These are phyloP conservation scores for Ennomos fuscantarius DNA, from an alignment of 2,888 invertebrate species.

Conservation along the genomic window DNA sequence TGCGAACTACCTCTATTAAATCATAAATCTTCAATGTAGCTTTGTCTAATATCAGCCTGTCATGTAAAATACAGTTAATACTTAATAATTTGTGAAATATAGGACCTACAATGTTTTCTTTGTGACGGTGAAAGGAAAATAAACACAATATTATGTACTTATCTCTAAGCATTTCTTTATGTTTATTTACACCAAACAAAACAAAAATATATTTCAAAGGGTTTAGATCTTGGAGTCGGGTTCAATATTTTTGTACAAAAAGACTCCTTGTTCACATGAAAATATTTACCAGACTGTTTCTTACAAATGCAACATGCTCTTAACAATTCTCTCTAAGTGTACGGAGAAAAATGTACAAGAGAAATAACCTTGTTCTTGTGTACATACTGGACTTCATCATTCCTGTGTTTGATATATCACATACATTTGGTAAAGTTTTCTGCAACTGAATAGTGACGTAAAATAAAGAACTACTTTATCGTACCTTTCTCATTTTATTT, in stretches of 20 bases:
- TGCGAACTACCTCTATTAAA: too few species aligned
- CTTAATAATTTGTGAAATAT: too few species aligned
- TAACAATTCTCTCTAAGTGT: slow-evolving; percentile 35
- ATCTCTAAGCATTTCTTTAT: slow-evolving; percentile 19
- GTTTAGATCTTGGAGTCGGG: slow-evolving; percentile 19
- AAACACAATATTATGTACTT: background rate
- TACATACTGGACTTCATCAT: slow-evolving; percentile 21
- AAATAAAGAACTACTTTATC: background rate
- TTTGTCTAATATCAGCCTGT: too few species aligned
- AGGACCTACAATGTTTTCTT: slow-evolving; percentile 6
- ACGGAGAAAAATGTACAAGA: slow-evolving; percentile 25
- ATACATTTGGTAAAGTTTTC: slow-evolving; percentile 5
- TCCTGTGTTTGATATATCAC: slow-evolving; percentile 14
- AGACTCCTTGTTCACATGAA: slow-evolving; percentile 33
- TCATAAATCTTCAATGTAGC: too few species aligned
- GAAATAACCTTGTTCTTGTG: slow-evolving; percentile 15
- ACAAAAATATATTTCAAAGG: slow-evolving; percentile 22
- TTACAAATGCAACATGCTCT: slow-evolving; percentile 37
- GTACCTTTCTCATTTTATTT: too few species aligned
- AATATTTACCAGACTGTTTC: slow-evolving; percentile 35
- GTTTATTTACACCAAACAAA: slow-evolving; percentile 26
- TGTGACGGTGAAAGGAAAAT: slow-evolving; percentile 14
- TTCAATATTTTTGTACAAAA: slow-evolving; percentile 21
- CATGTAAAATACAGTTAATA: too few species aligned
- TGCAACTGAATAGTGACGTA: slow-evolving; percentile 1